Base-by-base conservation (phyloP, 2,113 vertebrate genomes). In the Gymnorhina tibicen region DNA sequence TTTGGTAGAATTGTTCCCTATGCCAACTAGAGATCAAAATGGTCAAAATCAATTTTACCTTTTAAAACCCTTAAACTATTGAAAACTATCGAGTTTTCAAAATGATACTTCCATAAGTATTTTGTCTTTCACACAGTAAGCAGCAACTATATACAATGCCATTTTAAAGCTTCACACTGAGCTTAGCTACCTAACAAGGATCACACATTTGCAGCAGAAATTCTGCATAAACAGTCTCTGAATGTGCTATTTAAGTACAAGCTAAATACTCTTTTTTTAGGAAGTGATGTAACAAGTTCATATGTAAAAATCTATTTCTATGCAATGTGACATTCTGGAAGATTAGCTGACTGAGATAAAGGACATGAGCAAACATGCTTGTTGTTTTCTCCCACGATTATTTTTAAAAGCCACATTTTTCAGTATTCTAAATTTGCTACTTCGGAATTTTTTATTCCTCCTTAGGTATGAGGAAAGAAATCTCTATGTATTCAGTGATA, bases 231-330 rank as follows among this genome's bases (percentile, higher is more conserved):
- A 94, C 73, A 86, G 44, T 44, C 52, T 84, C 91, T 64, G 85
- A 91, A 93, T 88, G 79, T 90, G 88, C 88, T 91, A 95, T 96
- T 95, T 92, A 96, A 94, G 80, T 92, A 72, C 88, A 86, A 94
- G 88, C 59, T 87, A 90, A 97, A 96, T 77, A 95, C 62, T 85
- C 94, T 89, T 92, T 94, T 96, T 96, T 96, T 95, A 92, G 94
- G 87, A 96, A 95, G 55, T 97, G 97, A 97, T 95, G 96, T 95
- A 95, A 97, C 94, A 95, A 95, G 95, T 97, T 97, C 97, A 96
- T 94, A 94, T 97, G 96, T 96, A 96, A 87, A 96, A 89, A 78
- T 95, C 92, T 97, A 97, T 97, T 97, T 97, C 94, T 95, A 94
- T 91, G 64, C 89, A 91, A 88, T 69, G 86, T 97, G 96, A 89